Evolutionary conservation across 2,888 invertebrate genomes (phyloP), one percentile per base, ranked within the genome.

Genomic region (Meteorus colon): DNA sequence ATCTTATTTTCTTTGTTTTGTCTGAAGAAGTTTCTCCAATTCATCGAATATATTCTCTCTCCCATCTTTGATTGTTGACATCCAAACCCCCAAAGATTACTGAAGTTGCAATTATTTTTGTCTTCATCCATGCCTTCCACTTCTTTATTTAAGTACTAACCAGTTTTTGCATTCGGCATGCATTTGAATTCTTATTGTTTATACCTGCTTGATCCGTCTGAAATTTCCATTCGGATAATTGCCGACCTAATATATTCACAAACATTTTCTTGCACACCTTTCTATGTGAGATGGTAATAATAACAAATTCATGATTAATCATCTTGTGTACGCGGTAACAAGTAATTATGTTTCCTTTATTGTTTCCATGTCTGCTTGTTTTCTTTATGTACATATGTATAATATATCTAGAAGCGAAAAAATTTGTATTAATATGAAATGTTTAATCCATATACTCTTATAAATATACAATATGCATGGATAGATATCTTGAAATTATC

Each of bases 201-300:
- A 68, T 90, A 91, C 71, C 71, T 91, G 91, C 91, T 92, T 79
- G 81, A 79, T 79, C 74, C 74, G 76, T 66, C 71, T 66, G 41
- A 65, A 45, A 75, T 69, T 34, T 73, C 63, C 76, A 76, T 63
- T 77, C 77, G 79, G 80, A 80, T 77, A 76, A 74, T 77, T 75
- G 76, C 76, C 68, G 73, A 37, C 62, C 72, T 69, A 37, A 19
- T 67, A 51, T 29, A 68, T 55, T 27, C 14, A 34, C 19, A 59
- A 69, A 69, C 16, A 41, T 5, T 29, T 19, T 60, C 60, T 19
- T 19, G 4, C 31, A 62, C 14, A 29, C 2, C 63, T 27, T 62
- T 27, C 27, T 31, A 48, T 41, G 70, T 73, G 37, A 65, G 68
- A 66, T 72, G 71, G 74, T 70, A 76, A 76, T 76, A 76, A 76